Conservation (phyloP, 1,140 invertebrate genomes). For the Radopholus similis region DNA sequence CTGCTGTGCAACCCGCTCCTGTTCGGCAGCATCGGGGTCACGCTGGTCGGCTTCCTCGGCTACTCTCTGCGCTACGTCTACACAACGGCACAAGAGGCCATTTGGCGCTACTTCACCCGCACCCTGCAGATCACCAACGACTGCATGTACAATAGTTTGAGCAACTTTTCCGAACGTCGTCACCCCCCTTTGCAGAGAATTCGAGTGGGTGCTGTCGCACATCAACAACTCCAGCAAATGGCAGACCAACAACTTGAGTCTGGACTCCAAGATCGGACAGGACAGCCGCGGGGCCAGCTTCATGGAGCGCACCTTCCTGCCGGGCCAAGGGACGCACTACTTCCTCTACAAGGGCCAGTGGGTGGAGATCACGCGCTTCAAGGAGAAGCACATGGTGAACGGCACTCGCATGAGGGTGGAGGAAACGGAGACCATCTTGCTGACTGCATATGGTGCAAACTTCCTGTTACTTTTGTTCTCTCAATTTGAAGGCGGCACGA, state of each 20-base stretch:
- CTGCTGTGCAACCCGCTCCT: neutral
- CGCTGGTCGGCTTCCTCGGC: neutral
- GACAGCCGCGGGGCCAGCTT: constrained; percentile 42
- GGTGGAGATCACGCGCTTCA: constrained; percentile 52
- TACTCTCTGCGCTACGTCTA: neutral
- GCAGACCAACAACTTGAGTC: constrained; percentile 28
- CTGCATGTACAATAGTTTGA: neutral
- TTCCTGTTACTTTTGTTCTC: too few species aligned
- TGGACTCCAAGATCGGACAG: constrained; percentile 41
- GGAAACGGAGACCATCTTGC: constrained; percentile 56
- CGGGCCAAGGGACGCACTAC: constrained; percentile 52
- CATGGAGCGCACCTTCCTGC: too few species aligned
- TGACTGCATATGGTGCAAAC: constrained; percentile 19
- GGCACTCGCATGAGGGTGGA: constrained; percentile 35
- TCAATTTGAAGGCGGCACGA: constrained; percentile 5
- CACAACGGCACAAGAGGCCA: neutral
- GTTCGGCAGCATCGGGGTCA: neutral
- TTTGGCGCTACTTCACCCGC: neutral
- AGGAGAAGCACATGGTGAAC: constrained; percentile 48
- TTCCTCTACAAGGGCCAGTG: constrained; percentile 38
- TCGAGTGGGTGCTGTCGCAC: constrained; percentile 53
- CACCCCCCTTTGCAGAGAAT: constrained; percentile 50
- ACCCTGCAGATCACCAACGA: neutral
- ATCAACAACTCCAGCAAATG: constrained; percentile 46
- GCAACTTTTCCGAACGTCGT: neutral